Evolutionary conservation across 2,888 invertebrate genomes (phyloP).

Genomic region (Acleris sparsana): DNA sequence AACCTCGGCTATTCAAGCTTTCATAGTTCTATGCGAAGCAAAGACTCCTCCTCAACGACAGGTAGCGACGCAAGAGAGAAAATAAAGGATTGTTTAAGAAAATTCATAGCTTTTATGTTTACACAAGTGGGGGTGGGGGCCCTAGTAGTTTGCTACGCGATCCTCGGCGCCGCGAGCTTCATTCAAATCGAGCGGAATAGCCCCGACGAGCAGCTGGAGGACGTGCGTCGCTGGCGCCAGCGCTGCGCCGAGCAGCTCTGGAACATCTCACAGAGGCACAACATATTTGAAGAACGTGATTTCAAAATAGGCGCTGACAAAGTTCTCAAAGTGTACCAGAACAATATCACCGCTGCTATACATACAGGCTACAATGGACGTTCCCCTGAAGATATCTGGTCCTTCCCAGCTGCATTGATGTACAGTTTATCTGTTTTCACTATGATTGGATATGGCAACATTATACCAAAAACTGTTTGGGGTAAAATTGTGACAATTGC

Average conservation of each 20-base stretch:
- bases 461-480: constrained; percentile 91
- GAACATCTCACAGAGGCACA: constrained; percentile 86
- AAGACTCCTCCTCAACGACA: constrained; percentile 86
- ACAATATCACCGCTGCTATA: constrained; percentile 85
- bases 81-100: constrained; percentile 93
- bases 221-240: constrained; percentile 78
- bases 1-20: constrained; percentile 66
- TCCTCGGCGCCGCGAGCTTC: constrained; percentile 92
- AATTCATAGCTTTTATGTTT: constrained; percentile 95
- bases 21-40: constrained; percentile 86
- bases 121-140: constrained; percentile 96
- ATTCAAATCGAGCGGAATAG: constrained; percentile 89
- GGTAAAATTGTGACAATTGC: constrained; percentile 93
- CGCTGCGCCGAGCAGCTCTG: constrained; percentile 87
- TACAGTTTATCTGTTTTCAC: constrained; percentile 94
- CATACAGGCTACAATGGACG: constrained; percentile 89
- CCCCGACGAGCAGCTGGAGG: constrained; percentile 75
- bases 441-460: constrained; percentile 96
- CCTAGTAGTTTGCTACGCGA: constrained; percentile 92
- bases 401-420: constrained; percentile 94
- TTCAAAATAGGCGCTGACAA: constrained; percentile 85
- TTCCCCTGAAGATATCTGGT: constrained; percentile 89
- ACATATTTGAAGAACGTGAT: constrained; percentile 86
- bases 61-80: constrained; percentile 88
- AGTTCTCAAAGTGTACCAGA: constrained; percentile 87